Percentiles rank a stretch among this genome's conserved stretches.
These are phyloP conservation scores for Drosophila sucinea DNA, from an alignment of 1,140 invertebrate species.

Conservation along the genomic window DNA sequence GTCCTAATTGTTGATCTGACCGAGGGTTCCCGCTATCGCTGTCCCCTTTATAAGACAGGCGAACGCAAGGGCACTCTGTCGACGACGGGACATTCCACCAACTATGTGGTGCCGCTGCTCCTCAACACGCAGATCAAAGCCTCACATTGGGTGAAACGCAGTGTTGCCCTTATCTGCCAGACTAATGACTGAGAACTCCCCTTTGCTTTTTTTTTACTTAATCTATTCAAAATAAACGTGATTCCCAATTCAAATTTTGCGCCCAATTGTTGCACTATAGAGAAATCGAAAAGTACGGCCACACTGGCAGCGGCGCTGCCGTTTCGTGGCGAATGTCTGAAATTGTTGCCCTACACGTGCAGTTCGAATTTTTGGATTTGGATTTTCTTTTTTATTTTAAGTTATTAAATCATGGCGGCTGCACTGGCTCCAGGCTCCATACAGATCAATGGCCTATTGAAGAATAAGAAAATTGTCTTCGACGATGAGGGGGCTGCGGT, in stretches of 20 bases:
- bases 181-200: constrained; percentile 82
- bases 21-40: constrained; percentile 87
- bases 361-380: constrained; percentile 5
- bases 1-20: constrained; percentile 84
- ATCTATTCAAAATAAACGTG: neutral
- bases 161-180: constrained; percentile 93
- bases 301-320: neutral
- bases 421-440: constrained; percentile 43
- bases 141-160: constrained; percentile 94
- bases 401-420: constrained; percentile 60
- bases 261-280: neutral
- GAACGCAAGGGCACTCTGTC: constrained; percentile 92
- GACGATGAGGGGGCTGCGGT: constrained; percentile 68
- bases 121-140: constrained; percentile 88
- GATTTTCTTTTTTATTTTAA: constrained; percentile 27
- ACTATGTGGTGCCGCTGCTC: constrained; percentile 92
- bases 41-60: constrained; percentile 94
- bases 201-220: neutral
- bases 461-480: constrained; percentile 78
- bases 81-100: constrained; percentile 96
- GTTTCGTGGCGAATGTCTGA: constrained; percentile 32
- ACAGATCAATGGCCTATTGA: constrained; percentile 48
- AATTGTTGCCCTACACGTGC: constrained; percentile 61
- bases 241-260: neutral
- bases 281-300: neutral